A percentile compares a stretch with the other conserved stretches of the same genome.
These are phyloP conservation scores for Tinea pellionella DNA, from an alignment of 2,888 invertebrate species.

Conservation along the genomic window DNA sequence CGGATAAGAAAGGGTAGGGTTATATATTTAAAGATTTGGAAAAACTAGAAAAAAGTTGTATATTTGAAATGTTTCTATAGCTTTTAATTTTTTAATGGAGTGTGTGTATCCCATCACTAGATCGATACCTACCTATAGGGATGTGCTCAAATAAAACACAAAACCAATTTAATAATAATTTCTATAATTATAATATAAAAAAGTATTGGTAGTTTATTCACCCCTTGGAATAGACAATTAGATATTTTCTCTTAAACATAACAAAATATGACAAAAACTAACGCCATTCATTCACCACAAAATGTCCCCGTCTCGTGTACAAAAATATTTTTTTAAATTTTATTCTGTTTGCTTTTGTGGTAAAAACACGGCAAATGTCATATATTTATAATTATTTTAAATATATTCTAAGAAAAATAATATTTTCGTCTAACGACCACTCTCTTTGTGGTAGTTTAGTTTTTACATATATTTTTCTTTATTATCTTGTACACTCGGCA, in stretches of 20 bases:
- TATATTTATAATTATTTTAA: slow-evolving; percentile 18
- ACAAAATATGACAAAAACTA: slow-evolving; percentile 43
- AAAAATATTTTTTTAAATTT: slow-evolving; percentile 54
- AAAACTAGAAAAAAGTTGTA: no score
- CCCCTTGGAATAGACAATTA: slow-evolving; percentile 69
- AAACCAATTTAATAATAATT: slow-evolving; percentile 62
- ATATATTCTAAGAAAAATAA: slow-evolving; percentile 71
- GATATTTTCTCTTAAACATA: slow-evolving; percentile 68
- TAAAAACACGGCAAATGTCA: neutral
- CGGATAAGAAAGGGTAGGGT: no score
- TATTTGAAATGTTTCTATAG: no score
- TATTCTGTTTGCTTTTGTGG: slow-evolving; percentile 25
- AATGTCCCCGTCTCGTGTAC: slow-evolving; percentile 33
- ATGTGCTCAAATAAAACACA: slow-evolving; percentile 22
- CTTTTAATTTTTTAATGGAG: no score
- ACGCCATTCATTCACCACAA: neutral
- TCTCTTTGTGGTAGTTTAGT: slow-evolving; percentile 41
- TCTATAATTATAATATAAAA: slow-evolving; percentile 72
- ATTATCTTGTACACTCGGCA: neutral
- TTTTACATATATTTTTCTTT: slow-evolving; percentile 31
- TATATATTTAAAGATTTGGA: no score
- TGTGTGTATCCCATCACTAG: no score
- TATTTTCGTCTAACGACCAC: slow-evolving; percentile 63
- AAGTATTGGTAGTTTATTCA: slow-evolving; percentile 66
- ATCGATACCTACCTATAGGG: no score